phyloP scores from a whole-genome alignment of 2,113 vertebrate species.

The Abramis brama region DNA sequence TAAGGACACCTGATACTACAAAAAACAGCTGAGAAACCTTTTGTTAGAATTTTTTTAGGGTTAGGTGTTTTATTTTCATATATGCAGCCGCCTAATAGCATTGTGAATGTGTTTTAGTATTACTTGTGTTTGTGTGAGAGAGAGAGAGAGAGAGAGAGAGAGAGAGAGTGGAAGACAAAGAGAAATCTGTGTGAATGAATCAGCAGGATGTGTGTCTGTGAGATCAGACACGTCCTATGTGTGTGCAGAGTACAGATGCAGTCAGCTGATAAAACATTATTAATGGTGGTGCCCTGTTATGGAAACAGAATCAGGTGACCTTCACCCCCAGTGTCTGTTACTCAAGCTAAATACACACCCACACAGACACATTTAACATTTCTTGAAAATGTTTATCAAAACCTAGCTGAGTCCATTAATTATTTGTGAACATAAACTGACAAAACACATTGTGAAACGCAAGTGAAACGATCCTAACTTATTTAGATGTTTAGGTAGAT shows the following conservation, averaged over 20 bases:
- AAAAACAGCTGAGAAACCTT: no score
- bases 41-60: no score
- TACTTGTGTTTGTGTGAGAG: not conserved
- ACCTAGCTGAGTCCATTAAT: not conserved
- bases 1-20: no score
- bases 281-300: constrained; percentile 51
- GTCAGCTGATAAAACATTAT: constrained; percentile 66
- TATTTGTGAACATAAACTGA: not conserved
- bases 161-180: not conserved
- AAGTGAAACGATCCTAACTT: not conserved
- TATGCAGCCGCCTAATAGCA: not conserved
- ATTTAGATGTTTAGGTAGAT: not conserved
- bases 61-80: no score
- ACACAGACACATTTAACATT: constrained; percentile 39
- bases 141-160: not conserved
- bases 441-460: not conserved
- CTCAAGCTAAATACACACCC: constrained; percentile 32
- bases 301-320: constrained; percentile 39
- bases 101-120: not conserved
- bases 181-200: not conserved
- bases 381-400: constrained; percentile 31
- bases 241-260: not conserved
- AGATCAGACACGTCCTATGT: constrained; percentile 29
- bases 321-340: constrained; percentile 37
- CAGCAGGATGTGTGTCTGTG: constrained; percentile 38